phyloP scores from a whole-genome alignment of 2,797 vertebrate genomes.

The Mormyrus hasselquistii region DNA sequence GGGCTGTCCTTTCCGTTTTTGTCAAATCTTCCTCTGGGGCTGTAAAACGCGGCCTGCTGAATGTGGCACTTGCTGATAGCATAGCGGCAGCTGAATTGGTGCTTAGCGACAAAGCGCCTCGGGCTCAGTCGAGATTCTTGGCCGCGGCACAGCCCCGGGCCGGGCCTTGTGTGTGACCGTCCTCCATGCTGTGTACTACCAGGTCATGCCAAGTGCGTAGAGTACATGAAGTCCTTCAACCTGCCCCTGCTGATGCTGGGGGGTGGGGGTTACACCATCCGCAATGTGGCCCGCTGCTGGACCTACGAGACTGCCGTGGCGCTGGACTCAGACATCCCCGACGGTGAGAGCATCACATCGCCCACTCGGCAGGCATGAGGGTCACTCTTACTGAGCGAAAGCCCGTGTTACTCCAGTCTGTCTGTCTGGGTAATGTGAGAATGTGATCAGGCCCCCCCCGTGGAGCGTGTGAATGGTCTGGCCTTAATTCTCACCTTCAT shows the following conservation, averaged over 20 bases:
- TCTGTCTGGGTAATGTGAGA: neutral
- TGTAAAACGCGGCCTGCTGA: neutral
- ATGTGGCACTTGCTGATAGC: neutral
- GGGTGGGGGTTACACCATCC: slow-evolving; percentile 92
- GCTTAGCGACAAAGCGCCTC: neutral
- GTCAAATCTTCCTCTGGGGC: neutral
- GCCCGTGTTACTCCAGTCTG: neutral
- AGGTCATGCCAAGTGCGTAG: slow-evolving; percentile 89
- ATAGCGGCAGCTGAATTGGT: neutral
- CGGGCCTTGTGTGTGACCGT: neutral
- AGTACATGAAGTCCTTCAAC: slow-evolving; percentile 87
- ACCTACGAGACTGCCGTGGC: slow-evolving; percentile 92
- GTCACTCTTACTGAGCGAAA: neutral
- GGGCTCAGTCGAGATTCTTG: neutral
- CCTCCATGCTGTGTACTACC: neutral
- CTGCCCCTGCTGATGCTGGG: slow-evolving; percentile 93
- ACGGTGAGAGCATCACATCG: slow-evolving; percentile 55
- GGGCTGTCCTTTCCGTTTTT: neutral
- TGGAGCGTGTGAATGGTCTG: neutral
- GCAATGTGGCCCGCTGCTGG: slow-evolving; percentile 94
- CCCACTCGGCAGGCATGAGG: neutral
- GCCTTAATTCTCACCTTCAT: neutral
- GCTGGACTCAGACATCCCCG: slow-evolving; percentile 82
- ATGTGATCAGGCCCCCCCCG: neutral
- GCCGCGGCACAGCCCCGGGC: neutral